phyloP scores from a whole-genome alignment of 2,888 invertebrate species.

The Archips crataeganus region DNA sequence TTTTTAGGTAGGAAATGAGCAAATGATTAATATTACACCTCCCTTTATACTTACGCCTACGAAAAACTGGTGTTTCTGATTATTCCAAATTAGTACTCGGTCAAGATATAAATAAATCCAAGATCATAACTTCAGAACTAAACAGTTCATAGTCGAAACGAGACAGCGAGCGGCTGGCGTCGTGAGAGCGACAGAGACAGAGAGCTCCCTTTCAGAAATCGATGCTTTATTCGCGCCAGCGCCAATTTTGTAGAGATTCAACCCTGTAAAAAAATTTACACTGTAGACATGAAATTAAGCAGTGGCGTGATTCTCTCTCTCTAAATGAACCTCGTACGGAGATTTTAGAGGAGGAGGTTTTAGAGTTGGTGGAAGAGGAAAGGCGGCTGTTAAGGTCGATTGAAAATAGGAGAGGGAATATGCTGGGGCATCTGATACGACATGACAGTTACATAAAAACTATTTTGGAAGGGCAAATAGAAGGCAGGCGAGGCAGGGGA shows the following conservation, averaged over 20 bases:
- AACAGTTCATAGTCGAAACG: conserved; percentile 63
- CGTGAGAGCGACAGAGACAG: conserved; percentile 78
- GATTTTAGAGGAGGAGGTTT: no score
- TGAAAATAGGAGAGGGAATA: no score
- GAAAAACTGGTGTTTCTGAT: conserved; percentile 44
- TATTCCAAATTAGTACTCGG: conserved; percentile 27
- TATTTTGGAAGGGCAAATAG: no score
- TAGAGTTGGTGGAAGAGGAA: no score
- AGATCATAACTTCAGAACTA: conserved; percentile 57
- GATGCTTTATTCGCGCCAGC: conserved; percentile 59
- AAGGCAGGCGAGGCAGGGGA: no score
- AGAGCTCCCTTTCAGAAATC: conserved; percentile 58
- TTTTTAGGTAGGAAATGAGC: conserved; percentile 59
- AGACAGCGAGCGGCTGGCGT: conserved; percentile 68
- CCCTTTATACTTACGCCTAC: conserved; percentile 43
- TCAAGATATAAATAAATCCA: conserved; percentile 55
- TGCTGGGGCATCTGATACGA: no score
- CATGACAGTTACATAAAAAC: no score
- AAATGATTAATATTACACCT: conserved; percentile 49
- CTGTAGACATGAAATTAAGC: no score
- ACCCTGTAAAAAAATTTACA: conserved; percentile 58
- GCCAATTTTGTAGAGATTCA: conserved; percentile 63
- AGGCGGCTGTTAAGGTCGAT: no score
- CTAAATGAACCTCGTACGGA: no score
- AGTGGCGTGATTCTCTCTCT: no score